A percentile compares a stretch with the other conserved stretches of the same genome.
Conservation (phyloP, 2,113 vertebrate genomes). For the Columba livia region DNA sequence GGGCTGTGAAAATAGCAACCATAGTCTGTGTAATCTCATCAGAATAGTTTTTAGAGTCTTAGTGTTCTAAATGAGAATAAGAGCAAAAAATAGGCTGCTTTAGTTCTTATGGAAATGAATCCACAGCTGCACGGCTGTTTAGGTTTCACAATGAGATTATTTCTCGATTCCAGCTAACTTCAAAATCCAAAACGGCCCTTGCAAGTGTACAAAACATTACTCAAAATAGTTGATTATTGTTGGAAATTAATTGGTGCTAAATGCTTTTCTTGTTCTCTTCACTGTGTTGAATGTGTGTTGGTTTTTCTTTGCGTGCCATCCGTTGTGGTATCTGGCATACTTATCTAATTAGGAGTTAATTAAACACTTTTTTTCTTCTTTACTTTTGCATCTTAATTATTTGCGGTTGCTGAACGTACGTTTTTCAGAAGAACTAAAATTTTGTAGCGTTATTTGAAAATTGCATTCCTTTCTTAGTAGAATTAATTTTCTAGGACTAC, state of each 20-base stretch:
- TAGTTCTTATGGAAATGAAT: slow-evolving; percentile 23
- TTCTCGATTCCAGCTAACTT: slow-evolving; percentile 15
- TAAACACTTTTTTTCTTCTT: neutral
- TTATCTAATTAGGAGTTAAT: neutral
- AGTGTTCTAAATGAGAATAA: slow-evolving; percentile 21
- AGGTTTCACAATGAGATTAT: slow-evolving; percentile 13
- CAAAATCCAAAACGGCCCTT: neutral
- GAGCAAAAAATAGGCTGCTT: neutral
- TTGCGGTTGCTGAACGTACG: neutral
- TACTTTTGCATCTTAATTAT: neutral
- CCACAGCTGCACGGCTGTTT: slow-evolving; percentile 2
- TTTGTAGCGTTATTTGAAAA: neutral
- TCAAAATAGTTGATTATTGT: neutral
- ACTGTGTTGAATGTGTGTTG: neutral
- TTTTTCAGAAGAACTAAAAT: neutral
- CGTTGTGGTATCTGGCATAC: neutral
- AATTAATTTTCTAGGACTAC: neutral
- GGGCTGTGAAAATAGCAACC: neutral
- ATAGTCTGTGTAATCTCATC: neutral
- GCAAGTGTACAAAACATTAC: neutral
- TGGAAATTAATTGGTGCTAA: slow-evolving; percentile 1
- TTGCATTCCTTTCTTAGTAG: neutral
- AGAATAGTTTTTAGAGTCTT: neutral
- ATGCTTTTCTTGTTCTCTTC: neutral
- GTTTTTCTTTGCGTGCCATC: neutral